Percentiles rank a stretch among this genome's conserved stretches.
These are phyloP conservation scores for Dolichotis patagonum DNA, from an alignment of 2,113 vertebrate species.

Conservation along the genomic window DNA sequence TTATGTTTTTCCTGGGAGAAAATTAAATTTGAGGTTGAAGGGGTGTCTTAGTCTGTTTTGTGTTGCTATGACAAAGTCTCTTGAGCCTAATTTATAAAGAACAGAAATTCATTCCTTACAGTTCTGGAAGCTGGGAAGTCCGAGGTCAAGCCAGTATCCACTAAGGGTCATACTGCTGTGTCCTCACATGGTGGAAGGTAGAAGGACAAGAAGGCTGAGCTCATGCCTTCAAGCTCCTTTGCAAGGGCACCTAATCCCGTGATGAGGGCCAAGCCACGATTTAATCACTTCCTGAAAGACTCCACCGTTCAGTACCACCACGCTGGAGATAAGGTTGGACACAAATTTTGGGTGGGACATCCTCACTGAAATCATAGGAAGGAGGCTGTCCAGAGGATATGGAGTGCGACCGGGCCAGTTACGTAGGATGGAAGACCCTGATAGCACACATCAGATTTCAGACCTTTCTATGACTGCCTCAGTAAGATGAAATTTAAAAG, in stretches of 20 bases:
- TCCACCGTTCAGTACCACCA: background rate
- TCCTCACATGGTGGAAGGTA: background rate
- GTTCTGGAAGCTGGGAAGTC: background rate
- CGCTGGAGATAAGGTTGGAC: background rate
- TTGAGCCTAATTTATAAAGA: background rate
- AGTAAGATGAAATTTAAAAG: background rate
- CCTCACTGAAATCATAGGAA: background rate
- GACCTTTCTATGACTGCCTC: background rate
- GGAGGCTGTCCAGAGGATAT: background rate
- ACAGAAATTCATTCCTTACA: background rate
- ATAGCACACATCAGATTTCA: background rate
- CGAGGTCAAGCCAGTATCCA: background rate
- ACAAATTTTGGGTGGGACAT: background rate
- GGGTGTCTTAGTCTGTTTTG: background rate
- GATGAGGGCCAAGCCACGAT: background rate
- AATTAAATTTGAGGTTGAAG: conserved; percentile 26
- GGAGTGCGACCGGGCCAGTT: background rate
- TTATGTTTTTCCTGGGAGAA: background rate
- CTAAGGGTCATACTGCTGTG: background rate
- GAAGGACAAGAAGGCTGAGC: background rate
- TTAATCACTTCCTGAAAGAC: background rate
- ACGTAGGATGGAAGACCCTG: background rate
- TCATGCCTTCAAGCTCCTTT: background rate
- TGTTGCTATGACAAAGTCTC: background rate
- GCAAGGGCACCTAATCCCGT: background rate